Evolutionary conservation across 2,797 vertebrate genomes (phyloP).

Genomic region (Crocodylus rhombifer): DNA sequence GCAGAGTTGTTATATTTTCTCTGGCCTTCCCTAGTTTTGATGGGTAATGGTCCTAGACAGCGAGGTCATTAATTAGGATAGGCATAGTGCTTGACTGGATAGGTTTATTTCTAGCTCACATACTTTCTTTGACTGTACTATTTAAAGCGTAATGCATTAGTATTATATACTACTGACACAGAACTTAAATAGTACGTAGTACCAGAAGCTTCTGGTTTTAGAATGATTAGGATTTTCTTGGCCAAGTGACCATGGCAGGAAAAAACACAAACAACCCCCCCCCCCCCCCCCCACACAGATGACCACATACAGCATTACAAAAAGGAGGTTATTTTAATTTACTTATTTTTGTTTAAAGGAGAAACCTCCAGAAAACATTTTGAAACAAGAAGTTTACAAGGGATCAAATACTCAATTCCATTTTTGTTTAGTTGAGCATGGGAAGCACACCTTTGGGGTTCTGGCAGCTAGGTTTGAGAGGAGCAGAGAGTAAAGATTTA

Average conservation of each 20-base stretch:
- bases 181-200: no score
- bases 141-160: no score
- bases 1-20: background rate
- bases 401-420: background rate
- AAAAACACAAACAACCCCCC: no score
- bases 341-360: background rate
- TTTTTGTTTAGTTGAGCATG: rapidly evolving
- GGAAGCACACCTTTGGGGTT: background rate
- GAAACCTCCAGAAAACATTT: background rate
- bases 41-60: background rate
- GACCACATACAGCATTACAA: background rate
- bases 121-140: no score
- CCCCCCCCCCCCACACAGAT: background rate
- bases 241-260: background rate
- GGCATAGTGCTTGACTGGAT: rapidly evolving
- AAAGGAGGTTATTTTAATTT: background rate
- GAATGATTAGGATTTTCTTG: constrained; percentile 42
- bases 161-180: no score
- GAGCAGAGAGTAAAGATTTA: background rate
- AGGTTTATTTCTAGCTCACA: background rate
- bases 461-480: background rate
- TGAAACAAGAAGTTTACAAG: background rate
- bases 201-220: constrained; percentile 37
- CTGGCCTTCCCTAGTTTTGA: rapidly evolving
- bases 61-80: no score